Evolutionary conservation across 2,113 vertebrate species (phyloP).

Genomic region (Eclectus roratus): DNA sequence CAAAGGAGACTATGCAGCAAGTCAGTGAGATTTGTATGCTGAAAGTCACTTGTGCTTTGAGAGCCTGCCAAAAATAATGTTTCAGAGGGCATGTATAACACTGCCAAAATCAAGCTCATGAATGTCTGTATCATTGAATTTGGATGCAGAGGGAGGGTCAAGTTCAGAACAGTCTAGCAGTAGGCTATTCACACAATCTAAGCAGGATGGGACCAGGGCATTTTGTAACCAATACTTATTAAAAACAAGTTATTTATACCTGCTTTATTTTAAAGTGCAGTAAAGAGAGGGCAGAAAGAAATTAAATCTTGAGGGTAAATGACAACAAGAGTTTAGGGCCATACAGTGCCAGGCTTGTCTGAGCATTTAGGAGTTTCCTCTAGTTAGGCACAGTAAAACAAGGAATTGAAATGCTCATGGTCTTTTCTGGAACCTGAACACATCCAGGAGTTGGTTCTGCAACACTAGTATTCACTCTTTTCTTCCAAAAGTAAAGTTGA

Average conservation of each 20-base stretch:
- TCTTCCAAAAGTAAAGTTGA: background rate
- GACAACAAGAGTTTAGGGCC: background rate
- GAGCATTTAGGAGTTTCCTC: constrained; percentile 18
- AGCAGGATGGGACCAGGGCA: background rate
- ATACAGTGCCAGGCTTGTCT: background rate
- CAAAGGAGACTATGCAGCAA: constrained; percentile 28
- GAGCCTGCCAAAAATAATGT: constrained; percentile 65
- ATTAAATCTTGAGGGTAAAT: constrained; percentile 35
- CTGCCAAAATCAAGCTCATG: constrained; percentile 70
- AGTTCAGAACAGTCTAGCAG: constrained; percentile 42
- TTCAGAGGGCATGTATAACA: constrained; percentile 68
- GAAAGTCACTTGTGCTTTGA: constrained; percentile 61
- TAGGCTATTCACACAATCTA: constrained; percentile 31
- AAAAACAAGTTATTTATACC: background rate
- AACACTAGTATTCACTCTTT: background rate
- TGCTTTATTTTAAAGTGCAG: background rate
- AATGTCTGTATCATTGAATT: constrained; percentile 63
- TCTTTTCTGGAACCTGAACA: constrained; percentile 27
- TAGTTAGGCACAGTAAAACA: constrained; percentile 36
- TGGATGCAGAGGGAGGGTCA: constrained; percentile 63
- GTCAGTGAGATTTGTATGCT: constrained; percentile 62
- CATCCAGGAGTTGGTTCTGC: background rate
- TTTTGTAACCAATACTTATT: constrained; percentile 54
- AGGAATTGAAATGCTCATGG: background rate
- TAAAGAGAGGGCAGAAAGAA: background rate